phyloP scores from a whole-genome alignment of 2,888 invertebrate genomes.

The Drosophila rellima region DNA sequence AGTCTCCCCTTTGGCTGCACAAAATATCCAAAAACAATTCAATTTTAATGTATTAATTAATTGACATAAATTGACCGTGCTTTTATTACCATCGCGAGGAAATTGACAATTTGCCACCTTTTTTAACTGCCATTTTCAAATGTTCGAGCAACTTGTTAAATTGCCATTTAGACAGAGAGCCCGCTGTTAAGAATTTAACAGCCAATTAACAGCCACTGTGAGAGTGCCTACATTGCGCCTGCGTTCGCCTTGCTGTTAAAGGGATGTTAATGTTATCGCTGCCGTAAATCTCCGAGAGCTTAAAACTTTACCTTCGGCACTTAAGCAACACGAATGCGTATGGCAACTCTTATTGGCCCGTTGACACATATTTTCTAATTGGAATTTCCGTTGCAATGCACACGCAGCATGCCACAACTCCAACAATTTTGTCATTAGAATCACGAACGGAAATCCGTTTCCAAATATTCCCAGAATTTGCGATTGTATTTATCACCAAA shows the following conservation, averaged over 20 bases:
- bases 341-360: conserved; percentile 56
- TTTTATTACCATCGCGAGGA: conserved; percentile 45
- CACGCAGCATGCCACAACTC: conserved; percentile 12
- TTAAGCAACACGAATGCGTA: conserved; percentile 13
- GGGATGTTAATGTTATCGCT: conserved; percentile 8
- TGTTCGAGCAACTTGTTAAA: conserved; percentile 45
- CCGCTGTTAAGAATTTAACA: conserved; percentile 37
- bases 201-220: conserved; percentile 48
- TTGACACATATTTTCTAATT: conserved; percentile 78
- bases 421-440: background rate
- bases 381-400: conserved; percentile 63
- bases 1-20: background rate
- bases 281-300: conserved; percentile 14
- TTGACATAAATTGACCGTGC: conserved; percentile 70
- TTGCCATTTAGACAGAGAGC: background rate
- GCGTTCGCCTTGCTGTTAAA: conserved; percentile 49
- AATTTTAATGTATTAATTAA: conserved; percentile 75
- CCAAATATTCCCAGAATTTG: background rate
- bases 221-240: conserved; percentile 57
- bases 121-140: conserved; percentile 56
- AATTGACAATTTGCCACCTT: conserved; percentile 64
- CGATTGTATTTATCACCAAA: background rate
- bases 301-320: conserved; percentile 25
- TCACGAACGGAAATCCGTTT: conserved; percentile 1
- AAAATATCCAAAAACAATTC: conserved; percentile 39